Conservation (phyloP, 2,888 invertebrate species). For the Synanthedon myopaeformis region DNA sequence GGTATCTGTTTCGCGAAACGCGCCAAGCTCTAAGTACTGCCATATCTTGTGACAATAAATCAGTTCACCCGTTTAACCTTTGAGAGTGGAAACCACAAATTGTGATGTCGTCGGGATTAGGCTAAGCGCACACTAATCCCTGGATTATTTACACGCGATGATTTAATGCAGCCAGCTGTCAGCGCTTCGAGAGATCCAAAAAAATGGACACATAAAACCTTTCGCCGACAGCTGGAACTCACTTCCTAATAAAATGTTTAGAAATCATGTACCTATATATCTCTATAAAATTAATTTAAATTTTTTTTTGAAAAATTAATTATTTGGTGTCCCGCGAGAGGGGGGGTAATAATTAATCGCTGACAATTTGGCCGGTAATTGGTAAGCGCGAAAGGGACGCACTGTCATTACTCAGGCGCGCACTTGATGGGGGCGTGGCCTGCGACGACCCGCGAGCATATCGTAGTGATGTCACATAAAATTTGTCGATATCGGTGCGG, state of each 20-base stretch:
- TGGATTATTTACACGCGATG: conserved; percentile 25
- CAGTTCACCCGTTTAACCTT: conserved; percentile 10
- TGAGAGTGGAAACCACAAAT: conserved; percentile 27
- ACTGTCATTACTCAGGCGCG: conserved; percentile 32
- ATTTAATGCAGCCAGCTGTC: conserved; percentile 56
- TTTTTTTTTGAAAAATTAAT: too few species aligned
- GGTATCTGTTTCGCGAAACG: too few species aligned
- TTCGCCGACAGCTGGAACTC: conserved; percentile 15
- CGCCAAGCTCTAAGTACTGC: neutral
- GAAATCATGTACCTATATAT: neutral
- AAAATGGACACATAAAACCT: conserved; percentile 10
- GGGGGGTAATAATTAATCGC: neutral
- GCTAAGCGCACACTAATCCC: conserved; percentile 35
- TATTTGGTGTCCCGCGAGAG: neutral
- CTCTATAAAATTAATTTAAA: too few species aligned
- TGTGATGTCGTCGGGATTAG: conserved; percentile 24
- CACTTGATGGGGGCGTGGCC: conserved; percentile 33
- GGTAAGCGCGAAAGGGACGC: conserved; percentile 33
- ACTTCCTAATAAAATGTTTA: conserved; percentile 3
- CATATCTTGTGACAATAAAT: neutral
- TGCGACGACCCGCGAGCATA: conserved; percentile 22
- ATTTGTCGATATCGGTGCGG: conserved; percentile 44
- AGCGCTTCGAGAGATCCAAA: conserved; percentile 25
- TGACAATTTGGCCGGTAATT: neutral
- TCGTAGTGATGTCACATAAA: conserved; percentile 46